phyloP scores from a whole-genome alignment of 1,140 invertebrate species.

The Camponotus vicinus region DNA sequence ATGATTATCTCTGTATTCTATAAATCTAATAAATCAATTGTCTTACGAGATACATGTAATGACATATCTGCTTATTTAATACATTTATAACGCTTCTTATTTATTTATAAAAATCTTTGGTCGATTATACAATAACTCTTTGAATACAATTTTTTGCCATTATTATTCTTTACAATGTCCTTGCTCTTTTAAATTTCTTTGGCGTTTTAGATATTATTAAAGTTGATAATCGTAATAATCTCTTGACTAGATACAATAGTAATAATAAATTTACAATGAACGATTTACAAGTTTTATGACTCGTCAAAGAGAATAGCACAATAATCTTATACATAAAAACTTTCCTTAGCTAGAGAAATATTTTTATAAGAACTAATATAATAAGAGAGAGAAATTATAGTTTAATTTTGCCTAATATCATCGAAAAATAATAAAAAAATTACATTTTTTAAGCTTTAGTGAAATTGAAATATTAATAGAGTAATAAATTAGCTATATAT shows the following conservation, averaged over 20 bases:
- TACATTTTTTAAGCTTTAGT: background rate
- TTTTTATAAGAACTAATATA: background rate
- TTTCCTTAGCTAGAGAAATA: background rate
- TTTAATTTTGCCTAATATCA: background rate
- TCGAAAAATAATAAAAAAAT: background rate
- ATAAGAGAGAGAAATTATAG: background rate
- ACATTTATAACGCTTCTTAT: slow-evolving; percentile 11
- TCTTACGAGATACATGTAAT: background rate
- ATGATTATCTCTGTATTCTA: slow-evolving; percentile 1
- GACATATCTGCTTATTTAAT: background rate
- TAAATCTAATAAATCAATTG: background rate
- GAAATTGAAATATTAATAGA: slow-evolving; percentile 11
- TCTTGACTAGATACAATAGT: slow-evolving; percentile 64
- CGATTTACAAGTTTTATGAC: background rate
- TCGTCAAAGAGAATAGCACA: background rate
- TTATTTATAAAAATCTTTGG: slow-evolving; percentile 43
- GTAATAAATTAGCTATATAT: slow-evolving; percentile 19
- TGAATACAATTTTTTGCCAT: background rate
- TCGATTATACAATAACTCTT: background rate
- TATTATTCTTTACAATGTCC: background rate
- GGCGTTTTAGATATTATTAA: slow-evolving; percentile 17
- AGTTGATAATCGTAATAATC: slow-evolving; percentile 15
- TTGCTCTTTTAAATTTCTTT: slow-evolving; percentile 28
- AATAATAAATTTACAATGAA: slow-evolving; percentile 35
- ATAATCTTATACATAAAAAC: slow-evolving; percentile 6